phyloP scores from a whole-genome alignment of 2,797 vertebrate genomes.

The Thalassophryne amazonica region DNA sequence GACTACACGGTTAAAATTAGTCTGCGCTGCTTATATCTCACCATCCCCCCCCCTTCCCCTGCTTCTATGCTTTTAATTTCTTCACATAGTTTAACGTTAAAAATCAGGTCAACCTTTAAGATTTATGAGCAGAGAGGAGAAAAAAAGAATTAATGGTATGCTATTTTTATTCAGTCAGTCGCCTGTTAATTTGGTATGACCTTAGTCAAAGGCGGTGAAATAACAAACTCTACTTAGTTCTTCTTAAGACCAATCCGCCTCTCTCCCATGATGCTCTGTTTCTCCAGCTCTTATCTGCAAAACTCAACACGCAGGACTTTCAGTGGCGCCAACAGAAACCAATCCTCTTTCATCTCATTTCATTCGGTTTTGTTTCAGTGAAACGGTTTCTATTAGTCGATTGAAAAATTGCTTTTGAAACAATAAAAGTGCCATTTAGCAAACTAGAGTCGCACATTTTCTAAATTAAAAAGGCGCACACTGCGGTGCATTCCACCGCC shows the following conservation, averaged over 20 bases:
- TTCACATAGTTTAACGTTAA: constrained; percentile 82
- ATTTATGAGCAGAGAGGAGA: constrained; percentile 70
- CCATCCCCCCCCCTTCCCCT: constrained; percentile 35
- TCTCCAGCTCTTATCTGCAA: constrained; percentile 71
- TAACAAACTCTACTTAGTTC: constrained; percentile 80
- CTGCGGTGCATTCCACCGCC: too few relatives aligned
- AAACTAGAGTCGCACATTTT: too few relatives aligned
- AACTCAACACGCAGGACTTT: constrained; percentile 65
- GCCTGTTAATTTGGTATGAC: constrained; percentile 87
- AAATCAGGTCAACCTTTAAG: constrained; percentile 86
- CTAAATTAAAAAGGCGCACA: too few relatives aligned
- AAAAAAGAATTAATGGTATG: constrained; percentile 84
- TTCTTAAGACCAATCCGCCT: constrained; percentile 72
- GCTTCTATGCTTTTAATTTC: constrained; percentile 71
- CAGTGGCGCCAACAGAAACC: constrained; percentile 56
- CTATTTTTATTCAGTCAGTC: constrained; percentile 84
- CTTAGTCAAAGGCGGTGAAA: constrained; percentile 85
- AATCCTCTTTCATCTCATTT: constrained; percentile 64
- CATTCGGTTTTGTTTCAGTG: constrained; percentile 63
- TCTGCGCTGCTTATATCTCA: constrained; percentile 64
- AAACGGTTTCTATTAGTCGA: constrained; percentile 27
- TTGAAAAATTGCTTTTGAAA: constrained; percentile 49
- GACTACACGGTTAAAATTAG: constrained; percentile 71
- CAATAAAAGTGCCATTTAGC: constrained; percentile 11
- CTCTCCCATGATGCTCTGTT: constrained; percentile 65